Base-by-base conservation (phyloP, 2,888 invertebrate species). In the Diabrotica balteata region DNA sequence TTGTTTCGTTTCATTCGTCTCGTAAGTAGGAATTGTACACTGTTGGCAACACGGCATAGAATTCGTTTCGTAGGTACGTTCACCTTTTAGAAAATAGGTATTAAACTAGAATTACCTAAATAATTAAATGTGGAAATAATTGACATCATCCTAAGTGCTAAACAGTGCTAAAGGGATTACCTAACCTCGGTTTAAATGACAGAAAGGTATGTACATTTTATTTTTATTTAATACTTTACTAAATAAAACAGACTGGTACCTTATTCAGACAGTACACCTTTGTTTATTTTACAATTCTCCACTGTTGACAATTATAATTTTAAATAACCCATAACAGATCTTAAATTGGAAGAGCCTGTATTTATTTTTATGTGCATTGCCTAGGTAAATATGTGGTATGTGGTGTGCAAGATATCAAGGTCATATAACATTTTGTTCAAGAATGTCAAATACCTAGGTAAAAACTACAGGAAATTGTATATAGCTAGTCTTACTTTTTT, bases 381-480 rank as follows among this genome's bases (percentile, higher is more conserved):
- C 67, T 72, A 67, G 71, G 73, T 68, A 71, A 62, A 63, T 63
- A 63, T 64, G 32, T 64, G 59, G 52, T 64, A 64, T 64, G 64
- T 66, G 61, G 58, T 71, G 71, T 73, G 72, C 70, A 72, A 67
- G 66, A 68, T 69, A 71, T 69, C 76, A 76, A 76, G 76, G 76
- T 73, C 74, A 71, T 71, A 69, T 71, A 69, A 71, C 71, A 73
- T 71, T 70, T 69, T 67, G 60, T 68, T 67, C 60, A 73, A 72
- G 72, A 73, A 74, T 72, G 73, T 70, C 70, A 73, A 72, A 72
- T 71, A 5, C 32, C 32, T 32, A 72, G 64, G 70, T 57, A 74
- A 72, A 76, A 74, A 74, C 73, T 73, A 74, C 73, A 73, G 74
- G 73, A 75, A 75, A 72, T 74, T 74, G 66, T 69, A 50, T 70